Evolutionary conservation across 2,888 invertebrate species (phyloP).

Genomic region (Scaptomyza caliginosa): DNA sequence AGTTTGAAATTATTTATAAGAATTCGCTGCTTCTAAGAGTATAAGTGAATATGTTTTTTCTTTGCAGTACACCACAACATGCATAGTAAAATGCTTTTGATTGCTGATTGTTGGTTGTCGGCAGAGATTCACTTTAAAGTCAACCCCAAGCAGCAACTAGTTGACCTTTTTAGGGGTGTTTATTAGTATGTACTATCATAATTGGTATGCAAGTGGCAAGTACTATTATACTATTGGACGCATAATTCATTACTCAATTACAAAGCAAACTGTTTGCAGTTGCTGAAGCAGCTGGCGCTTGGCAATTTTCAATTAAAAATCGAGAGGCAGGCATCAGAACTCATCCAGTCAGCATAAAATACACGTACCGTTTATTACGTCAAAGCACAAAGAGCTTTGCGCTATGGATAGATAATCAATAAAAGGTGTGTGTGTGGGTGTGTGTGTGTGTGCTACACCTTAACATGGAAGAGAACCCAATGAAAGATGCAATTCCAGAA

Average conservation of each 20-base stretch:
- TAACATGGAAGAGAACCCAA: constrained; percentile 19
- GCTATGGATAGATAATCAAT: constrained; percentile 19
- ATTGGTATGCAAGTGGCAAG: constrained; percentile 42
- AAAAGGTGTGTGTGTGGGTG: not conserved
- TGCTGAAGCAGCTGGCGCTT: constrained; percentile 35
- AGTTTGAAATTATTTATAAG: not conserved
- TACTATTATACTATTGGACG: constrained; percentile 15
- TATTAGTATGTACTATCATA: constrained; percentile 45
- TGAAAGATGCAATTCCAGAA: constrained; percentile 40
- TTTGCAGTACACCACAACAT: not conserved
- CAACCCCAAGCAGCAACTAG: constrained; percentile 12
- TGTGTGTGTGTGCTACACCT: not conserved
- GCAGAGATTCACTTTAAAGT: constrained; percentile 8
- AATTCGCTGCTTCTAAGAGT: too few relatives aligned
- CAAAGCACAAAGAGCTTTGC: not conserved
- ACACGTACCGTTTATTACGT: constrained; percentile 8
- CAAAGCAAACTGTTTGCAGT: constrained; percentile 59
- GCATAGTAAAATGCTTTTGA: not conserved
- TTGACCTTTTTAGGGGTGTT: constrained; percentile 38
- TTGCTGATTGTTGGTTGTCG: too few relatives aligned
- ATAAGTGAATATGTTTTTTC: too few relatives aligned
- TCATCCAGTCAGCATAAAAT: constrained; percentile 3
- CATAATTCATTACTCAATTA: constrained; percentile 73
- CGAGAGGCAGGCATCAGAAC: constrained; percentile 25
- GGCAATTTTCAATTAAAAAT: constrained; percentile 71